Conservation (phyloP, 1,140 invertebrate species). For the Araneus ventricosus region DNA sequence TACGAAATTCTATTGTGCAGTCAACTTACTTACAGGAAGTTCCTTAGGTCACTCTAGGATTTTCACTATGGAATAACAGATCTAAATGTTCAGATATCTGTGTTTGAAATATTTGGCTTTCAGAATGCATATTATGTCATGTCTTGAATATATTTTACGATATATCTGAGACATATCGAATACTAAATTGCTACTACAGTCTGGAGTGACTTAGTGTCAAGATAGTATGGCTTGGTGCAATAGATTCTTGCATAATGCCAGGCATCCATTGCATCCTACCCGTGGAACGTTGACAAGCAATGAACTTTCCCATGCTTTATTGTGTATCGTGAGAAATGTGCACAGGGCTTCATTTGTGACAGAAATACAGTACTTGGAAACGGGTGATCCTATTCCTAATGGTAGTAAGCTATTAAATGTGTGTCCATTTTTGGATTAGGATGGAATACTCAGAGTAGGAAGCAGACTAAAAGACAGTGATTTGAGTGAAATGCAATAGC, state of each 20-base stretch:
- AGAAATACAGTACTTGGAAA: neutral
- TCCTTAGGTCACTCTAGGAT: too few species aligned
- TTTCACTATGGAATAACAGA: too few species aligned
- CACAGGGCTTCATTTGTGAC: neutral
- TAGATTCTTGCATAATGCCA: neutral
- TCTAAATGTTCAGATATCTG: too few species aligned
- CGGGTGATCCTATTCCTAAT: neutral
- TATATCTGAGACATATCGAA: too few species aligned
- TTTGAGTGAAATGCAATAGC: neutral
- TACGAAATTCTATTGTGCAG: too few species aligned
- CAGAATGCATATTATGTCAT: too few species aligned
- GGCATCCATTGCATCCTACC: neutral
- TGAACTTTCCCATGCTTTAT: neutral
- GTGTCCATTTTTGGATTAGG: neutral
- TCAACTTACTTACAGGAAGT: too few species aligned
- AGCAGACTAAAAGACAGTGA: neutral
- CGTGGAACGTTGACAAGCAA: neutral
- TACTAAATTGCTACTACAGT: too few species aligned
- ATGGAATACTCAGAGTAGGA: neutral
- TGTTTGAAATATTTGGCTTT: too few species aligned
- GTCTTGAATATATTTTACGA: too few species aligned
- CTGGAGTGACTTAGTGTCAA: too few species aligned
- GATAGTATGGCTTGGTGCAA: neutral
- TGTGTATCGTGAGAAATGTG: neutral
- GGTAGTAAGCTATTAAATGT: neutral